Evolutionary conservation across 23 tunicate genomes (phyloP).

Genomic region (Trididemnum nubilum): DNA sequence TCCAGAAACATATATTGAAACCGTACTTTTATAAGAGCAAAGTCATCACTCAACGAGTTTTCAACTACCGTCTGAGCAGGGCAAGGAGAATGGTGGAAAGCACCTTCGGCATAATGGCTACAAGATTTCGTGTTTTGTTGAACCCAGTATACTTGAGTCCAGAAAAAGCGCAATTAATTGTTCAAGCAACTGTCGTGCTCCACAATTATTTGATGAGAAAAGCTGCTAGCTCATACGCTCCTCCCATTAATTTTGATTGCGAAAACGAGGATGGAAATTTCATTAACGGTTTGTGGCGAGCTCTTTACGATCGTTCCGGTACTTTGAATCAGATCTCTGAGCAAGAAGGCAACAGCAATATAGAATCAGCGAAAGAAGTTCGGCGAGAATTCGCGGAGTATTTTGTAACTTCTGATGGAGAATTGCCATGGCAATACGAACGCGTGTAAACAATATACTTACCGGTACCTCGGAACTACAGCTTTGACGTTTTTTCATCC

Average conservation of each 20-base stretch:
- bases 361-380: neutral
- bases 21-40: neutral
- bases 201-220: conserved; percentile 2
- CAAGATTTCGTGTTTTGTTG: conserved; percentile 6
- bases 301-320: neutral
- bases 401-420: neutral
- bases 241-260: neutral
- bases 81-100: conserved; percentile 24
- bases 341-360: neutral
- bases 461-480: neutral
- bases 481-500: neutral
- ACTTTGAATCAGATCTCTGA: neutral
- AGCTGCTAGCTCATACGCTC: neutral
- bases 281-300: conserved; percentile 2
- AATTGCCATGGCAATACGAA: neutral
- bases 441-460: neutral
- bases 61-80: conserved; percentile 16
- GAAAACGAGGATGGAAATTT: conserved; percentile 6
- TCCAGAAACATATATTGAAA: conserved; percentile 14
- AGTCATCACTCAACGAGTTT: conserved; percentile 4
- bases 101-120: conserved; percentile 9
- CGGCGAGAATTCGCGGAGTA: conserved; percentile 15
- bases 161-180: conserved; percentile 13
- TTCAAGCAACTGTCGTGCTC: conserved; percentile 7
- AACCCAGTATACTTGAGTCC: conserved; percentile 10